A percentile compares a stretch with the other conserved stretches of the same genome.
Evolutionary conservation across 2,888 invertebrate species (phyloP).

Genomic region (Subacronicta megacephala): DNA sequence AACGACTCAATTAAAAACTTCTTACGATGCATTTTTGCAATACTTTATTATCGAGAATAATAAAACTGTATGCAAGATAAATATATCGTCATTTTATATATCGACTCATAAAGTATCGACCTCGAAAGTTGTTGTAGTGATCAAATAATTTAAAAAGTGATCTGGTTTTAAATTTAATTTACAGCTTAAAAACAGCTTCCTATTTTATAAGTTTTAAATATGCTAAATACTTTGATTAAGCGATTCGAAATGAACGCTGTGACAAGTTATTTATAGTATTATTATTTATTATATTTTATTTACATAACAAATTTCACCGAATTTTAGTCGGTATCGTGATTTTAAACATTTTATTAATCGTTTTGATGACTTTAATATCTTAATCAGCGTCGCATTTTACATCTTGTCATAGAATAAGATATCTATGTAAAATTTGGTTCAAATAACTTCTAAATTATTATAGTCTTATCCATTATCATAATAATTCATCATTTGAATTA

Average conservation of each 20-base stretch:
- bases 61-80: slow-evolving; percentile 15
- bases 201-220: slow-evolving; percentile 9
- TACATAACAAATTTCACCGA: too few relatives aligned
- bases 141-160: slow-evolving; percentile 17
- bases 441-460: not conserved
- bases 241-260: slow-evolving; percentile 11
- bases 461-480: too few relatives aligned
- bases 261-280: slow-evolving; percentile 9
- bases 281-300: too few relatives aligned
- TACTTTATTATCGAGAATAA: slow-evolving; percentile 25
- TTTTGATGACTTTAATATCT: not conserved
- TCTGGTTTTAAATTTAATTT: slow-evolving; percentile 27
- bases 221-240: not conserved
- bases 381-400: too few relatives aligned
- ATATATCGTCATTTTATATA: slow-evolving; percentile 30
- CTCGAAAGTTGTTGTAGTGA: slow-evolving; percentile 26
- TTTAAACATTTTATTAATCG: slow-evolving; percentile 1
- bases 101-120: slow-evolving; percentile 11
- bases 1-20: slow-evolving; percentile 48
- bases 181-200: not conserved
- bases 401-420: too few relatives aligned
- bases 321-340: not conserved
- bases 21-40: slow-evolving; percentile 44
- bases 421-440: not conserved
- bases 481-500: too few relatives aligned